A percentile compares a stretch with the other conserved stretches of the same genome.
Evolutionary conservation across 2,113 vertebrate genomes (phyloP).

Genomic region (Sprattus sprattus): DNA sequence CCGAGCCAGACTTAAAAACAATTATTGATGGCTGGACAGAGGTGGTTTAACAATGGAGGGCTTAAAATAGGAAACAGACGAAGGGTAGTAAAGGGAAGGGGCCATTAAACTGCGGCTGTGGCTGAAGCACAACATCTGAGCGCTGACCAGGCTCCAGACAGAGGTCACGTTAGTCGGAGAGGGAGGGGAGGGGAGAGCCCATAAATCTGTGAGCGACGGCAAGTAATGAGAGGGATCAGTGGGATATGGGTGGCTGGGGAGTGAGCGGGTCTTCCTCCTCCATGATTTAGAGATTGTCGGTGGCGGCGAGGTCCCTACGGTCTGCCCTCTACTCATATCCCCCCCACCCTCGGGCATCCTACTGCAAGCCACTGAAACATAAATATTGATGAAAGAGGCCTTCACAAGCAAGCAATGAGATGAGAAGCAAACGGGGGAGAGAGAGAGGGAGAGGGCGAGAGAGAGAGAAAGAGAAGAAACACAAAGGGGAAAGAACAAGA

Average conservation of each 20-base stretch:
- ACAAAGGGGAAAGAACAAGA: neutral
- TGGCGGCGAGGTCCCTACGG: conserved; percentile 44
- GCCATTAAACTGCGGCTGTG: neutral
- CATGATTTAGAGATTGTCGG: conserved; percentile 52
- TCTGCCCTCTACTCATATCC: conserved; percentile 44
- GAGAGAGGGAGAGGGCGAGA: conserved; percentile 11
- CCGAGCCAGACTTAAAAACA: neutral
- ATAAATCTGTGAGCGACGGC: conserved; percentile 38
- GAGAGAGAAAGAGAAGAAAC: neutral
- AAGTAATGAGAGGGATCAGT: conserved; percentile 49
- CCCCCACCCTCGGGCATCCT: conserved; percentile 40
- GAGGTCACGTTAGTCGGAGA: neutral
- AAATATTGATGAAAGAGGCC: conserved; percentile 57
- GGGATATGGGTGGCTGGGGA: conserved; percentile 6
- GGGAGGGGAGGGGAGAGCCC: neutral
- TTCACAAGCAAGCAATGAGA: conserved; percentile 41
- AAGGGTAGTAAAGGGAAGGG: neutral
- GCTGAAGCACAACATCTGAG: neutral
- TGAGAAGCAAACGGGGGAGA: conserved; percentile 32
- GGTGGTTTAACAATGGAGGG: neutral
- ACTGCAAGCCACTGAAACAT: conserved; percentile 52
- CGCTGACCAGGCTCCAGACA: conserved; percentile 6
- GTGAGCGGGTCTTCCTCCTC: conserved; percentile 31
- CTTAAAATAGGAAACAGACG: conserved; percentile 15
- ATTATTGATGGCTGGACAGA: neutral